Evolutionary conservation across 2,888 invertebrate genomes (phyloP), one percentile per base, ranked within the genome.

Genomic region (Osmoderma eremita): DNA sequence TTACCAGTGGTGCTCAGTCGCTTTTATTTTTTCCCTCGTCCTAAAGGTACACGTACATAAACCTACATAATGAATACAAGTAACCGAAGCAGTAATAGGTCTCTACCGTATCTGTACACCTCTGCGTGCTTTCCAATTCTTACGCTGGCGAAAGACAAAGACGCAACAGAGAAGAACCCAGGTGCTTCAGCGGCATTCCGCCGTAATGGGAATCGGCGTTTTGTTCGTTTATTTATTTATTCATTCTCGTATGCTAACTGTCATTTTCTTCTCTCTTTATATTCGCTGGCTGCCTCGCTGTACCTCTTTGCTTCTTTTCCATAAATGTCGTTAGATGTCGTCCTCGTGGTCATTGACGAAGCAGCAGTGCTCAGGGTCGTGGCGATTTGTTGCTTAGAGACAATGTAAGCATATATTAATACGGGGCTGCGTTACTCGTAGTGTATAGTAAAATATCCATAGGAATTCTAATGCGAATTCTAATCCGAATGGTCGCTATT

Each of bases 221-320:
- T 51, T 63, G 58, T 63, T 63, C 51, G 24, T 42, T 49, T 63
- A 63, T 63, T 50, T 49, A 39, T 63, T 50, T 63, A 63, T 63
- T 63, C 63, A 53, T 63, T 53, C 51, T 50, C 53, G 63, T 61
- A 41, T 22, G 36, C 56, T 39, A 61, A 61, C 58, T 61, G 58
- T 61, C 58, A 61, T 61, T 61, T 45, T 61, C 58, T 61, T 30
- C 41, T 61, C 58, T 61, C 58, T 61, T 45, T 61, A 61, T 61
- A 53, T 45, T 48, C 30, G 30, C 30, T 30, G 30, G 6, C 6
- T 30, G 3, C 10, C 30, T n/a, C n/a, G n/a, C n/a, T n/a, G 3
- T 30, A 10, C 8, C 30, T 30, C 30, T 6, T 48, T 30, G 45
- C 20, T 61, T 48, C 45, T 10, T 61, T 61, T 17, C 58, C 58